phyloP scores from a whole-genome alignment of 2,113 vertebrate species.

The Gracilinanus agilis region DNA sequence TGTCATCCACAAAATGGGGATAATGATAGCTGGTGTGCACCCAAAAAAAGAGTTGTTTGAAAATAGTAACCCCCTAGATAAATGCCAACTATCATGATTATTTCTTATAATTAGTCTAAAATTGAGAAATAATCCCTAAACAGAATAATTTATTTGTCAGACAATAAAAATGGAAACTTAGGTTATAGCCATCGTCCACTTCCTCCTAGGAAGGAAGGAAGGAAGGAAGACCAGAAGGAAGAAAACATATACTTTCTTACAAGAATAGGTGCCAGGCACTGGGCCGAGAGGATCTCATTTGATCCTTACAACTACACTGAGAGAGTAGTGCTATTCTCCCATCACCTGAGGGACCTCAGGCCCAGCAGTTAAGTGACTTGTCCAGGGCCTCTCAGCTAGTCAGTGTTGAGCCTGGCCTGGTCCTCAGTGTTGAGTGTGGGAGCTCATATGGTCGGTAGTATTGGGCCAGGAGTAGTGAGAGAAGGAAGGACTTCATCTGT shows the following conservation, averaged over 20 bases:
- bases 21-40: neutral
- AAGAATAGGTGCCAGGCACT: too few relatives aligned
- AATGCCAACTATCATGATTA: neutral
- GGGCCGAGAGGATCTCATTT: slow-evolving; percentile 2
- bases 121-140: neutral
- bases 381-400: neutral
- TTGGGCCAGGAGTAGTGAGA: neutral
- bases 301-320: neutral
- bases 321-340: neutral
- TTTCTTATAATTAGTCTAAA: neutral
- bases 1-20: neutral
- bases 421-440: neutral
- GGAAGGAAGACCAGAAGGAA: too few relatives aligned
- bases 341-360: slow-evolving; percentile 25
- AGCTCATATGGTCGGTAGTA: too few relatives aligned
- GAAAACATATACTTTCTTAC: too few relatives aligned
- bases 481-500: too few relatives aligned
- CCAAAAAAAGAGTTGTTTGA: neutral
- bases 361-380: neutral
- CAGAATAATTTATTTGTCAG: neutral
- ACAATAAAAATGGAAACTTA: neutral
- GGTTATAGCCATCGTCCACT: neutral
- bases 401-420: too few relatives aligned
- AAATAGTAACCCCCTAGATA: neutral
- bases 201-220: too few relatives aligned